Evolutionary conservation across 2,888 invertebrate genomes (phyloP).

Genomic region (Nomada ferruginata): DNA sequence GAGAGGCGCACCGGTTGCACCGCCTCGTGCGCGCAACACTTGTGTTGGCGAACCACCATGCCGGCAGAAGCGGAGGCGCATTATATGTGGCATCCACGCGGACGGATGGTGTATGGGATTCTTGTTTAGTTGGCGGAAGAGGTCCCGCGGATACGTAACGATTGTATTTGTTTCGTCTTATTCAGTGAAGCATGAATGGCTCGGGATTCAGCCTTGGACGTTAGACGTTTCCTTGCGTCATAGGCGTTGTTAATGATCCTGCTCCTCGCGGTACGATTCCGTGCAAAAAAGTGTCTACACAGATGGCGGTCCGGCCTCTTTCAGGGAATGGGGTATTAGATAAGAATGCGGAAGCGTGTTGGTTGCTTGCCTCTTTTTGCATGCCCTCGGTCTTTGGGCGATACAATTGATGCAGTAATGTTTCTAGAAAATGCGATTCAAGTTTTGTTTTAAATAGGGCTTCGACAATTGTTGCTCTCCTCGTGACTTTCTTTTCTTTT

Average conservation of each 20-base stretch:
- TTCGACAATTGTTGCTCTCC: too few relatives aligned
- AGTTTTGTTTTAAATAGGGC: too few relatives aligned
- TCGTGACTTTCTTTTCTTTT: too few relatives aligned
- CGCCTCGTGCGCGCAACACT: constrained; percentile 51
- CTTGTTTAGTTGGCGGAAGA: constrained; percentile 45
- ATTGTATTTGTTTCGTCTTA: constrained; percentile 50
- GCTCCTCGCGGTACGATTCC: constrained; percentile 15
- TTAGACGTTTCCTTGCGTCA: constrained; percentile 22
- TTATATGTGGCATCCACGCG: constrained; percentile 24
- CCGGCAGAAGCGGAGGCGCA: constrained; percentile 24
- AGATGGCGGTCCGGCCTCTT: not conserved
- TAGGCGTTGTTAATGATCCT: constrained; percentile 24
- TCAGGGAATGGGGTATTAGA: not conserved
- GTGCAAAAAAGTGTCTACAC: not conserved
- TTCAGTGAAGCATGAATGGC: constrained; percentile 50
- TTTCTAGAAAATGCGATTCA: too few relatives aligned
- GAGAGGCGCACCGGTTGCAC: constrained; percentile 57
- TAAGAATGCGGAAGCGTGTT: constrained; percentile 8
- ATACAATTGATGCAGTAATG: too few relatives aligned
- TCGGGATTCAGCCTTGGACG: constrained; percentile 21
- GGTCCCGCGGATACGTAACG: constrained; percentile 39
- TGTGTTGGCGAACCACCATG: constrained; percentile 4
- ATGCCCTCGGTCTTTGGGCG: too few relatives aligned
- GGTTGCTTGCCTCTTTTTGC: not conserved
- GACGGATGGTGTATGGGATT: constrained; percentile 26